phyloP scores from a whole-genome alignment of 2,113 vertebrate species.

The Phocoena sinus region DNA sequence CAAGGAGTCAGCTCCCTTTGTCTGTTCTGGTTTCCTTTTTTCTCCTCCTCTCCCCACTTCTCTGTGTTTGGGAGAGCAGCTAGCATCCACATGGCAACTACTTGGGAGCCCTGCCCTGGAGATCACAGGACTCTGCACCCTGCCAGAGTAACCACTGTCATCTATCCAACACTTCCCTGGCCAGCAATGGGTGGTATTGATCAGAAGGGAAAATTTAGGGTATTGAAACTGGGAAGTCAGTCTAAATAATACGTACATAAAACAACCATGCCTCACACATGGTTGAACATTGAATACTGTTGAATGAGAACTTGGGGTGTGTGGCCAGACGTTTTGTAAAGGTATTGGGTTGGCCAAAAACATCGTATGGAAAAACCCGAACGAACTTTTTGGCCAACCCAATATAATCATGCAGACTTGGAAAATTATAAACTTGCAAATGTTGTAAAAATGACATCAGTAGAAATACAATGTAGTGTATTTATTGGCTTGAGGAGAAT shows the following conservation, averaged over 20 bases:
- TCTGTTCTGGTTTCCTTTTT: not conserved
- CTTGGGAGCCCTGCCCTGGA: not conserved
- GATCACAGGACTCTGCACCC: not conserved
- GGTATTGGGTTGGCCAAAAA: too few relatives aligned
- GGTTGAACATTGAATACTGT: not conserved
- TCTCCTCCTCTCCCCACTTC: not conserved
- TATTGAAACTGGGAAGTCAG: not conserved
- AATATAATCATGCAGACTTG: not conserved
- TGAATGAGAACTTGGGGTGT: not conserved
- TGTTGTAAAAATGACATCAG: not conserved
- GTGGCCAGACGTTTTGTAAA: not conserved
- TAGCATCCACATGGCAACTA: not conserved
- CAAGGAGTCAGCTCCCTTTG: not conserved
- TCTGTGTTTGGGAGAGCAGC: not conserved
- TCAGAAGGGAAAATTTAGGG: not conserved
- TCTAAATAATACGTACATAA: not conserved
- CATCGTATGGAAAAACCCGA: too few relatives aligned
- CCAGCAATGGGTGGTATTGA: accelerated
- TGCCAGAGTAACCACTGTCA: not conserved
- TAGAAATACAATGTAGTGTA: not conserved
- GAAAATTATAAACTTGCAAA: not conserved
- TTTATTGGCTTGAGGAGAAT: not conserved
- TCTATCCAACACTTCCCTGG: not conserved
- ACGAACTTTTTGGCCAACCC: too few relatives aligned
- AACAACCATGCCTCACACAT: not conserved